phyloP scores from a whole-genome alignment of 1,140 invertebrate species.

The Drosophila teissieri region DNA sequence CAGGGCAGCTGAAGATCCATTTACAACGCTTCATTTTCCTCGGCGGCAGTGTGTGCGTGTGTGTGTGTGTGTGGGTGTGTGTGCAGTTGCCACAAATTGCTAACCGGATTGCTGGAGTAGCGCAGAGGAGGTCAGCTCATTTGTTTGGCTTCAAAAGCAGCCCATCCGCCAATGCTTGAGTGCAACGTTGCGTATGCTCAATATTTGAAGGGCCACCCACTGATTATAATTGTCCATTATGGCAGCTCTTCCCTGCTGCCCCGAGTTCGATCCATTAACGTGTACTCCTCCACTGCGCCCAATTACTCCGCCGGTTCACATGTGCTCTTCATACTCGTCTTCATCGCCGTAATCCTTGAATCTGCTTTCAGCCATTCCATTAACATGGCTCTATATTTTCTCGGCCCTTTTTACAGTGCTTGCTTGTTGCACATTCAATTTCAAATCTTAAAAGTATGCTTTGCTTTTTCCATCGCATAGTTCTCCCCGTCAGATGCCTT shows the following conservation, averaged over 20 bases:
- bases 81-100: slow-evolving; percentile 16
- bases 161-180: slow-evolving; percentile 12
- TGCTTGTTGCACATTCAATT: neutral
- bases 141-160: slow-evolving; percentile 32
- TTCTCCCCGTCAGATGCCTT: neutral
- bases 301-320: too few relatives aligned
- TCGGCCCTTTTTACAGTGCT: too few relatives aligned
- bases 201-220: slow-evolving; percentile 1
- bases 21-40: slow-evolving; percentile 5
- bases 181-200: slow-evolving; percentile 13
- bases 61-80: neutral
- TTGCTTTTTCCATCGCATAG: too few relatives aligned
- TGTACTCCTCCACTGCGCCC: too few relatives aligned
- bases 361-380: neutral
- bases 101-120: neutral
- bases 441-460: slow-evolving; percentile 17
- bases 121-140: neutral
- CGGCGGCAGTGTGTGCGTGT: neutral
- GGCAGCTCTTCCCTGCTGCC: neutral
- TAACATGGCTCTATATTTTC: neutral
- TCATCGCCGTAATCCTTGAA: too few relatives aligned
- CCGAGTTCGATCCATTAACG: neutral
- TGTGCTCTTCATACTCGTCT: too few relatives aligned
- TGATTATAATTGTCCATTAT: slow-evolving; percentile 14
- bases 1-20: slow-evolving; percentile 16